Evolutionary conservation across 2,888 invertebrate genomes (phyloP).

Genomic region (Acrobasis suavella): DNA sequence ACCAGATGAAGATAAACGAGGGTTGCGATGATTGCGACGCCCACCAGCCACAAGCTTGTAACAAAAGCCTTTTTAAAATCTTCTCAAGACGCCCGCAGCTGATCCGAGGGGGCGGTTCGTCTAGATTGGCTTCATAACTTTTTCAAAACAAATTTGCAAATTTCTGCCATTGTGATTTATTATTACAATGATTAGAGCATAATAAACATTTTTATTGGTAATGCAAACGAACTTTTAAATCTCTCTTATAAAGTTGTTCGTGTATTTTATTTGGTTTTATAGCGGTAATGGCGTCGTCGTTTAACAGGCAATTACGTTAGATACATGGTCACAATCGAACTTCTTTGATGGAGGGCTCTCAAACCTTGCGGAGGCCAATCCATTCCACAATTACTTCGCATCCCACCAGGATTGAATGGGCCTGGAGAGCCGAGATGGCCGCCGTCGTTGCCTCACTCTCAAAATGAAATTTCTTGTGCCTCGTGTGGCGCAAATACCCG

Average conservation of each 20-base stretch:
- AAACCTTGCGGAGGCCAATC: conserved; percentile 10
- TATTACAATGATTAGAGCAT: conserved; percentile 40
- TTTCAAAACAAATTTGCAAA: conserved; percentile 70
- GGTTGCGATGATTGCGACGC: conserved; percentile 38
- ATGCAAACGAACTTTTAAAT: too few species aligned
- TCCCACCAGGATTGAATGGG: conserved; percentile 17
- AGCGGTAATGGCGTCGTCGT: not conserved
- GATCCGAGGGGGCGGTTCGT: conserved; percentile 51
- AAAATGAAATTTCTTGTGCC: conserved; percentile 21
- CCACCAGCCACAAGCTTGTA: conserved; percentile 40
- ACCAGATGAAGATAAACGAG: conserved; percentile 55
- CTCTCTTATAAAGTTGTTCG: too few species aligned
- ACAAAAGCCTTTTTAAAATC: conserved; percentile 56
- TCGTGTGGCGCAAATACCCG: conserved; percentile 2
- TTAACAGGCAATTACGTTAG: conserved; percentile 13
- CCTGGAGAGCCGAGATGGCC: not conserved
- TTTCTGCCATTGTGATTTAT: conserved; percentile 56
- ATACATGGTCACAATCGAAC: conserved; percentile 21
- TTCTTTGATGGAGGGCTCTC: conserved; percentile 25
- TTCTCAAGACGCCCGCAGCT: conserved; percentile 43
- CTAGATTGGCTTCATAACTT: conserved; percentile 62
- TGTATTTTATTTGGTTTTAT: not conserved
- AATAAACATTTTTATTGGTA: too few species aligned
- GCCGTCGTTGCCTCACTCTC: not conserved
- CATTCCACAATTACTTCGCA: conserved; percentile 21